Conservation (phyloP, 1,140 invertebrate species). For the Propsilocerus akamusi region DNA sequence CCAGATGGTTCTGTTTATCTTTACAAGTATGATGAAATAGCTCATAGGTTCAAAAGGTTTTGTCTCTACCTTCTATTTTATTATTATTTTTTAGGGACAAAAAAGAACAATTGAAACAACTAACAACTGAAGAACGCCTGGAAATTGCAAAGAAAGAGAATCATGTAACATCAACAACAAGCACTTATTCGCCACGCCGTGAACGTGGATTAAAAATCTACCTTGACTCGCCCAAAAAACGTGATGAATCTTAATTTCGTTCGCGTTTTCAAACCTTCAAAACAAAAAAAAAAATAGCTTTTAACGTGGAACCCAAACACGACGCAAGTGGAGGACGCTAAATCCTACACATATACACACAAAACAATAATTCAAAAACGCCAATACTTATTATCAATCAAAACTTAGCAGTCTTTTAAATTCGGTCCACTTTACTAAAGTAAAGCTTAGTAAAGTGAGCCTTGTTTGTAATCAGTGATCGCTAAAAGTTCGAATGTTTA, state of each 20-base stretch:
- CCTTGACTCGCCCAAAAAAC: constrained; percentile 29
- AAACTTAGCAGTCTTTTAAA: too few relatives aligned
- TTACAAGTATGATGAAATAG: constrained; percentile 9
- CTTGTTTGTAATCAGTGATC: too few relatives aligned
- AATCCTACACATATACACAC: too few relatives aligned
- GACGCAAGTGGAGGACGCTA: too few relatives aligned
- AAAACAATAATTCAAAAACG: too few relatives aligned
- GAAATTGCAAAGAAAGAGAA: constrained; percentile 40
- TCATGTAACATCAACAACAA: constrained; percentile 19
- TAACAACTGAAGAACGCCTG: constrained; percentile 38
- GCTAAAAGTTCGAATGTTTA: too few relatives aligned
- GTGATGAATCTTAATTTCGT: constrained; percentile 12
- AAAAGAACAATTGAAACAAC: constrained; percentile 33
- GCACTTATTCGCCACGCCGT: constrained; percentile 31
- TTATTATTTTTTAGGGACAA: constrained; percentile 34
- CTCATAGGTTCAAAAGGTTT: not conserved
- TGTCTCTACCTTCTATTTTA: constrained; percentile 1
- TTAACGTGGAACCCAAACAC: too few relatives aligned
- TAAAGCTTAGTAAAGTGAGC: too few relatives aligned
- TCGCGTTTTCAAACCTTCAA: too few relatives aligned
- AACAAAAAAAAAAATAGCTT: too few relatives aligned
- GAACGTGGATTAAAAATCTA: constrained; percentile 60
- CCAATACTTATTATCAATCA: too few relatives aligned
- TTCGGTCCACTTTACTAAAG: too few relatives aligned
- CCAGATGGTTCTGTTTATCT: constrained; percentile 18